A percentile compares a stretch with the other conserved stretches of the same genome.
These are phyloP conservation scores for Sylvicola cinctus DNA, from an alignment of 2,888 invertebrate genomes.

Conservation along the genomic window DNA sequence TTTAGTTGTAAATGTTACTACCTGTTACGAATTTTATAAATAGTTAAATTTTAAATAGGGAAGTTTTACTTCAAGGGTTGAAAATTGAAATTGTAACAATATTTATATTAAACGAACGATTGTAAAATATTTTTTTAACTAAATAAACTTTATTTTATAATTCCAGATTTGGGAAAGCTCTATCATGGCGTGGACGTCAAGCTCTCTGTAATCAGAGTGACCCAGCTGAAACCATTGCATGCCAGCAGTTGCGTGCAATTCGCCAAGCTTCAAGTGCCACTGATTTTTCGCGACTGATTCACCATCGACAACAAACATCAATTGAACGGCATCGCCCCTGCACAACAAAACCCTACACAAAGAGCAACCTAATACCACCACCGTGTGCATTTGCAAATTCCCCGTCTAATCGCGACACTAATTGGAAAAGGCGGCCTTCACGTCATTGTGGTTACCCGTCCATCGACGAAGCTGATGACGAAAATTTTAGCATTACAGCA, in stretches of 20 bases:
- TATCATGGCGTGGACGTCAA: slow-evolving; percentile 10
- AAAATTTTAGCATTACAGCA: neutral
- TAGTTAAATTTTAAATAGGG: too few relatives aligned
- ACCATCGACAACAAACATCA: neutral
- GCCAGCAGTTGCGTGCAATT: slow-evolving; percentile 16
- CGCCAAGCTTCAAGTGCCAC: slow-evolving; percentile 12
- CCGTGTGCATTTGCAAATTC: neutral
- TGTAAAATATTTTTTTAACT: too few relatives aligned
- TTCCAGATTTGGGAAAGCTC: slow-evolving; percentile 9
- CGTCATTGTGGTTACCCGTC: too few relatives aligned
- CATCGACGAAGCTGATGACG: too few relatives aligned
- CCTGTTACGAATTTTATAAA: too few relatives aligned
- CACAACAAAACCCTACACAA: neutral
- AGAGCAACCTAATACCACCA: too few relatives aligned
- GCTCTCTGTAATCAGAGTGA: slow-evolving; percentile 10
- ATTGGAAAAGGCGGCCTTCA: neutral
- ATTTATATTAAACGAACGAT: too few relatives aligned
- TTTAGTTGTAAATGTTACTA: too few relatives aligned
- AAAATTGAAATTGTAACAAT: too few relatives aligned
- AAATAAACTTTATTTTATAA: slow-evolving; percentile 2
- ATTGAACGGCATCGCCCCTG: neutral
- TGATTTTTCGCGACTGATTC: slow-evolving; percentile 10
- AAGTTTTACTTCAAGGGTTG: too few relatives aligned
- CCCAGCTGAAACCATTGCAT: slow-evolving; percentile 13
- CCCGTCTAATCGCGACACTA: neutral